Base-by-base conservation (phyloP, 1,140 invertebrate species). In the Formica selysi region DNA sequence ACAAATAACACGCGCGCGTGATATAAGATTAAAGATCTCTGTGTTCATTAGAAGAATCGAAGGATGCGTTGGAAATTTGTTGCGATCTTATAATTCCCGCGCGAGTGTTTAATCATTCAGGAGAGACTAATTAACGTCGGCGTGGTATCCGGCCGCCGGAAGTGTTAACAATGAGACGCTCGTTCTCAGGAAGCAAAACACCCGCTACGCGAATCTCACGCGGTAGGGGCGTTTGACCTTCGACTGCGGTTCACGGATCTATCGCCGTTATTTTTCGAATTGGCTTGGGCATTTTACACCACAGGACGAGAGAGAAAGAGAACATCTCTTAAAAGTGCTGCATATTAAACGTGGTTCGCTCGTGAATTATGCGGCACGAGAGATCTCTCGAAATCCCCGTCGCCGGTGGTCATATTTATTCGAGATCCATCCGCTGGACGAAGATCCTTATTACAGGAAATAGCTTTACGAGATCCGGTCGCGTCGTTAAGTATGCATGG, bases 381-480 rank as follows among this genome's bases (percentile, higher is more conserved):
- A 13, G 38, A 51, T 51, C 61, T 74, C 41, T 29, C 44, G 51
- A n/a, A 41, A 67, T 8, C 26, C 22, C 48, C 29, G 7, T n/a
- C 68, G 76, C 26, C 70, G 68, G 68, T 79, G 64, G 38, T 74
- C 59, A 41, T 76, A 85, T 70, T 62, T 65, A 29, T 76, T 83
- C 76, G 61, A 85, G 71, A 65, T 90, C 71, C 87, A 48, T 32
- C 44, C 61, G 61, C 83, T 62, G 85, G 57, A 89, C 74, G 87
- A 61, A 76, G 89, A 90, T 90, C 67, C 80, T 91, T 89, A 89
- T 91, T 91, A 90, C 80, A 89, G 89, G 89, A 91, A 91, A 91
- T 87, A 87, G 74, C 85, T 87, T 83, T 61, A 83, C 44, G 74
- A 67, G 73, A 87, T 80, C 68, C 74, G 61, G 74, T 89, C 88